phyloP scores from a whole-genome alignment of 64 coral and sea anemone genomes.

The Montipora capricornis region DNA sequence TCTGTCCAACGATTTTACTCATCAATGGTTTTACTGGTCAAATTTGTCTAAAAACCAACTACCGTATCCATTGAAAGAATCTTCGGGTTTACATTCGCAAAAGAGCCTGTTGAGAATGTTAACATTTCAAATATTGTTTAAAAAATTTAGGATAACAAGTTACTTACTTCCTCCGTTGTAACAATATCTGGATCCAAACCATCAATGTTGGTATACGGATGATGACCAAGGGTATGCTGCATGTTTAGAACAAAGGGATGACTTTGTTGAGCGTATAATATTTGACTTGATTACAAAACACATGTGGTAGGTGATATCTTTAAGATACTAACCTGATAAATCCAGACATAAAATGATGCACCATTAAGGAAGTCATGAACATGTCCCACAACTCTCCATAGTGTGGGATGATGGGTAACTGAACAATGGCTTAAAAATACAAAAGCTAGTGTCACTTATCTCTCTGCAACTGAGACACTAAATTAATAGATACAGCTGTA shows the following conservation, averaged over 20 bases:
- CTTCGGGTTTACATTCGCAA: no score
- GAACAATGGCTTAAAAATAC: constrained; percentile 59
- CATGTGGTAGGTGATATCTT: neutral
- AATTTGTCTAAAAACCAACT: no score
- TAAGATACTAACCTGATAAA: constrained; percentile 60
- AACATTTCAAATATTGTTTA: no score
- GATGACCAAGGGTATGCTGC: constrained; percentile 75
- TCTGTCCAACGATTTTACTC: no score
- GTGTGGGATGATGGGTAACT: constrained; percentile 48
- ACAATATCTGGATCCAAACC: constrained; percentile 75
- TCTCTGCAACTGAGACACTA: no score
- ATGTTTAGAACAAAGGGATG: neutral
- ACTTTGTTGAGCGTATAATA: neutral
- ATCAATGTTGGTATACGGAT: constrained; percentile 80
- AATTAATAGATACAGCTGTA: no score
- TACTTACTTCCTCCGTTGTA: constrained; percentile 67
- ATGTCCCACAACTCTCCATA: constrained; percentile 68
- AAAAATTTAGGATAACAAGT: neutral
- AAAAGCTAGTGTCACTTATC: no score
- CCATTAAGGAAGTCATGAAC: constrained; percentile 60
- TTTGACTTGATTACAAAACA: neutral
- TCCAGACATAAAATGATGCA: constrained; percentile 69
- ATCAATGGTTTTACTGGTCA: no score
- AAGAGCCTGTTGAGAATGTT: no score
- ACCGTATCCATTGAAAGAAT: no score